Evolutionary conservation across 2,888 invertebrate genomes (phyloP).

Genomic region (Drosophila maculinotata): DNA sequence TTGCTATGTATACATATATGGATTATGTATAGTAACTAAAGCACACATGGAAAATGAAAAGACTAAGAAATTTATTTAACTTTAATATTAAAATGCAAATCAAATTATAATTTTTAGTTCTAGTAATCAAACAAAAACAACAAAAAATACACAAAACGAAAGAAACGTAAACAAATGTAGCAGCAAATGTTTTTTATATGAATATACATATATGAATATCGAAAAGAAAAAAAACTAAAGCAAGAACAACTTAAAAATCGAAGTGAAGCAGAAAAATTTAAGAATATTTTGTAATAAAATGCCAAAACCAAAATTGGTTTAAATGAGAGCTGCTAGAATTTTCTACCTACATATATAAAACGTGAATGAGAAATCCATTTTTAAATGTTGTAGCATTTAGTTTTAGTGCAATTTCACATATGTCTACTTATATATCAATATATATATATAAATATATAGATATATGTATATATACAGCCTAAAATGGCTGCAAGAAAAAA

Average conservation of each 20-base stretch:
- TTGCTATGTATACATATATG: conserved; percentile 73
- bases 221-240: conserved; percentile 6
- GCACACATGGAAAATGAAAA: conserved; percentile 82
- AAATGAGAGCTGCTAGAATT: conserved; percentile 70
- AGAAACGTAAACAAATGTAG: conserved; percentile 23
- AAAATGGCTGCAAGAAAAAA: conserved; percentile 20
- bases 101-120: conserved; percentile 66
- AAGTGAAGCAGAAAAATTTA: conserved; percentile 28
- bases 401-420: conserved; percentile 79
- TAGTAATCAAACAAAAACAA: conserved; percentile 41
- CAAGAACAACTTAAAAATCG: conserved; percentile 10
- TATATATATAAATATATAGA: conserved; percentile 26
- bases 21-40: conserved; percentile 76
- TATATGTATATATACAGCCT: conserved; percentile 24
- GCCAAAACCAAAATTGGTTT: conserved; percentile 70
- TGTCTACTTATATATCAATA: conserved; percentile 61
- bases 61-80: conserved; percentile 79
- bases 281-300: conserved; percentile 65
- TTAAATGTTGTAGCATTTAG: conserved; percentile 81
- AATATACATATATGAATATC: conserved; percentile 28
- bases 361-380: conserved; percentile 60
- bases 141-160: conserved; percentile 1
- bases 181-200: conserved; percentile 54
- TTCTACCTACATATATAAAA: conserved; percentile 51
- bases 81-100: conserved; percentile 62